Evolutionary conservation across 2,888 invertebrate genomes (phyloP).

Genomic region (Lissocephala sabroskyi): DNA sequence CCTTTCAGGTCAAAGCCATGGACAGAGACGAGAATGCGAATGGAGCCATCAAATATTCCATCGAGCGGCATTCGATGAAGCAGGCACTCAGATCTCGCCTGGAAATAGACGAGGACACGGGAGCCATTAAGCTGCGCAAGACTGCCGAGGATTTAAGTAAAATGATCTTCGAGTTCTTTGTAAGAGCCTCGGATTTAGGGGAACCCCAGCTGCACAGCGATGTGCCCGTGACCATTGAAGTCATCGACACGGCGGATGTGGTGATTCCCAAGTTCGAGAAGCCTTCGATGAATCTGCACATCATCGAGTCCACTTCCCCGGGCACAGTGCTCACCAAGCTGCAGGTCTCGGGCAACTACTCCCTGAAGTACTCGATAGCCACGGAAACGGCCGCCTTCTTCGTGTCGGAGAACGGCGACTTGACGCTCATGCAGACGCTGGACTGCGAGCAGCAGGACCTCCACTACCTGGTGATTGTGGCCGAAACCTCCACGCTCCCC

Average conservation of each 20-base stretch:
- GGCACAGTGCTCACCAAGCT: constrained; percentile 80
- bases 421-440: constrained; percentile 81
- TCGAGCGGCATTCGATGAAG: constrained; percentile 79
- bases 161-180: constrained; percentile 89
- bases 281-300: constrained; percentile 83
- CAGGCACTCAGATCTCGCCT: constrained; percentile 80
- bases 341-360: constrained; percentile 78
- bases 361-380: constrained; percentile 77
- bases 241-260: constrained; percentile 82
- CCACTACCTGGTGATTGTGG: constrained; percentile 81
- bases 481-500: constrained; percentile 80
- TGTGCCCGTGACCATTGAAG: constrained; percentile 85
- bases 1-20: constrained; percentile 77
- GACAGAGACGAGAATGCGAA: constrained; percentile 85
- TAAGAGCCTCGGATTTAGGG: constrained; percentile 89
- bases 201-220: constrained; percentile 83
- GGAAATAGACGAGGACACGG: constrained; percentile 78
- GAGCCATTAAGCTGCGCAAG: constrained; percentile 24
- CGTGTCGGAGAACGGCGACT: constrained; percentile 81
- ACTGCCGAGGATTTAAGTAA: constrained; percentile 73
- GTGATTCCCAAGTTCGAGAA: constrained; percentile 83
- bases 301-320: constrained; percentile 83
- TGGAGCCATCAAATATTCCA: constrained; percentile 82
- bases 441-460: constrained; percentile 83
- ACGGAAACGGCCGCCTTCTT: constrained; percentile 79